Conservation (phyloP, 2,888 invertebrate species). For the Diadegma fenestrale region DNA sequence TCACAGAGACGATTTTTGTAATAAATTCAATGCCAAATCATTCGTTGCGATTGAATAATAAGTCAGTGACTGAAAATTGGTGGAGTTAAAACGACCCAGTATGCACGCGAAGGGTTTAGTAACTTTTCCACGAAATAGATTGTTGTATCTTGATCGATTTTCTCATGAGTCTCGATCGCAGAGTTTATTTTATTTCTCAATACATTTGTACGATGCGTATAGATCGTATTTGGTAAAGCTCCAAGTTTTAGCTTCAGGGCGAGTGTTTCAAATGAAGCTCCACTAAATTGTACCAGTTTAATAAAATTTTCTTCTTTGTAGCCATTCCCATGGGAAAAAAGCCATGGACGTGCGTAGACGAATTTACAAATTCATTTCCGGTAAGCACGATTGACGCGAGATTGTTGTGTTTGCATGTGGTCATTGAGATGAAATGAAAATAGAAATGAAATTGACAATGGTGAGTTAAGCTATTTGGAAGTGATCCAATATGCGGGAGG, state of each 20-base stretch:
- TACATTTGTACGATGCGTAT: not conserved
- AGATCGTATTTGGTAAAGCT: not conserved
- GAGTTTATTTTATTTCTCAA: not conserved
- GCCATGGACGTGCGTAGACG: not conserved
- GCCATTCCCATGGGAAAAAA: not conserved
- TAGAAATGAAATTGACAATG: conserved; percentile 60
- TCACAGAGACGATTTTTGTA: no score
- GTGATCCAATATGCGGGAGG: conserved; percentile 73
- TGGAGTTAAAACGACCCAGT: no score
- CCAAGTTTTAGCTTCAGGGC: not conserved
- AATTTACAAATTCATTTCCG: conserved; percentile 39
- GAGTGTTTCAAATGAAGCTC: not conserved
- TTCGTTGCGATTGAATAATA: no score
- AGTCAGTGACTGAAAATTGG: no score
- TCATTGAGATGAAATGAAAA: conserved; percentile 24
- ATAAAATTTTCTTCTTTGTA: not conserved
- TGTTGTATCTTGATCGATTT: not conserved
- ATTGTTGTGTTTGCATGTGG: conserved; percentile 49
- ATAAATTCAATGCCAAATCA: no score
- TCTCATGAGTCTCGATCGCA: not conserved
- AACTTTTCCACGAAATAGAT: no score
- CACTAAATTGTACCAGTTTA: not conserved
- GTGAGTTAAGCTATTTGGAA: conserved; percentile 79
- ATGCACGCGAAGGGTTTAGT: no score
- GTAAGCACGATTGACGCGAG: not conserved